Conservation (phyloP, 2,888 invertebrate species). For the Zaprionus bogoriensis region DNA sequence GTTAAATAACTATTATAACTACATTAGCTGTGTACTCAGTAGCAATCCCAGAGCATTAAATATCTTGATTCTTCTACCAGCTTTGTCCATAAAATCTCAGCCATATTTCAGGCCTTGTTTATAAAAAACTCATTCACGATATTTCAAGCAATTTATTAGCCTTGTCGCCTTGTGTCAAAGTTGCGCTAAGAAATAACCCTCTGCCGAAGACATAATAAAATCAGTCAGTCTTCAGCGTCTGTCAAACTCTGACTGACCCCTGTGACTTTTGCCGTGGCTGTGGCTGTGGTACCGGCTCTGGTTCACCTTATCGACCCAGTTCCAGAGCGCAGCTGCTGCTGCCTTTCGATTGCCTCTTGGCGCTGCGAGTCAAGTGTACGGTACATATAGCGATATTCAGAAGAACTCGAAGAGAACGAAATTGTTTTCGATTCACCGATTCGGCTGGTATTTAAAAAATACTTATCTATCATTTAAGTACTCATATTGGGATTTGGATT, state of each 20-base stretch:
- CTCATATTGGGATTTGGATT: not conserved
- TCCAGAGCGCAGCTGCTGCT: not conserved
- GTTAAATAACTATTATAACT: too few species aligned
- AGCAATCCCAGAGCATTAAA: too few species aligned
- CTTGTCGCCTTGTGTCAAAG: too few species aligned
- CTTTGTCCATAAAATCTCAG: not conserved
- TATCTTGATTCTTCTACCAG: too few species aligned
- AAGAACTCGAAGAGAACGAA: constrained; percentile 12
- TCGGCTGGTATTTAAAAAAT: constrained; percentile 13
- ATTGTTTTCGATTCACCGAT: not conserved
- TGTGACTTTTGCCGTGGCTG: not conserved
- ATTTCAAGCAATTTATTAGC: not conserved
- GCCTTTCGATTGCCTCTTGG: not conserved
- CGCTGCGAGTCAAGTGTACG: constrained; percentile 29
- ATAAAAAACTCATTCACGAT: not conserved
- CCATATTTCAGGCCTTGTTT: not conserved
- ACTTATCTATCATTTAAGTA: constrained; percentile 7
- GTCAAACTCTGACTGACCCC: constrained; percentile 14
- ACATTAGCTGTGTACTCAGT: too few species aligned
- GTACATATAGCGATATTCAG: constrained; percentile 11
- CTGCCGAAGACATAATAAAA: constrained; percentile 4
- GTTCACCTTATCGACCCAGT: constrained; percentile 25
- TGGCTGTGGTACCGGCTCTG: not conserved
- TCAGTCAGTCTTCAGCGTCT: constrained; percentile 7
- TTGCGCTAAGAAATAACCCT: not conserved